phyloP scores from a whole-genome alignment of 2,797 vertebrate genomes.

The Neosalanx taihuensis region DNA sequence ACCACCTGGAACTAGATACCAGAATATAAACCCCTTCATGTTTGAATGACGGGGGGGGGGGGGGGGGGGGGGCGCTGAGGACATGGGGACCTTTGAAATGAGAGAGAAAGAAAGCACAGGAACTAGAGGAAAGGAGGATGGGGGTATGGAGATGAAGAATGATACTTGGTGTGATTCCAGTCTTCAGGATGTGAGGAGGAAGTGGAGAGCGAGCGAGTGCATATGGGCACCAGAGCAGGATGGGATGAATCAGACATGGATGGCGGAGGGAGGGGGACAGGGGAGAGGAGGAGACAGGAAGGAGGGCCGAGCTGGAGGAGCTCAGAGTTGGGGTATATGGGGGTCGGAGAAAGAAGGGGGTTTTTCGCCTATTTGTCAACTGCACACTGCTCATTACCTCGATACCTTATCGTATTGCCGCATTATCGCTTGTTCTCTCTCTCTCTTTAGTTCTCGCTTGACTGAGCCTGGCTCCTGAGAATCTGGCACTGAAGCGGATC shows the following conservation, averaged over 20 bases:
- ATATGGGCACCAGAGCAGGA: conserved; percentile 45
- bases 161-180: conserved; percentile 42
- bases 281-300: background rate
- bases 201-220: conserved; percentile 19
- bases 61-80: background rate
- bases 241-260: conserved; percentile 52
- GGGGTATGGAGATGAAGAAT: conserved; percentile 30
- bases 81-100: too few relatives aligned
- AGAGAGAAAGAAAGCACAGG: background rate
- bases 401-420: conserved; percentile 33
- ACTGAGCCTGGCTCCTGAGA: conserved; percentile 24
- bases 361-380: conserved; percentile 33
- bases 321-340: conserved; percentile 2
- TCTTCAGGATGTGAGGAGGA: conserved; percentile 15
- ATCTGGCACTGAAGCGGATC: conserved; percentile 7
- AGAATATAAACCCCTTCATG: too few relatives aligned
- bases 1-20: too few relatives aligned
- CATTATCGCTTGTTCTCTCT: conserved; percentile 31
- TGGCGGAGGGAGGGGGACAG: background rate
- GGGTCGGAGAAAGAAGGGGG: background rate
- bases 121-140: conserved; percentile 1
- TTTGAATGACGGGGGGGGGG: conserved; percentile 1
- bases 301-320: background rate
- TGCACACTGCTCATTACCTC: conserved; percentile 14
- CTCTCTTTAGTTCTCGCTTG: conserved; percentile 37